A percentile compares a stretch with the other conserved stretches of the same genome.
These are phyloP conservation scores for Monoplex corrugatus DNA, from an alignment of 2,888 invertebrate species.

Conservation along the genomic window DNA sequence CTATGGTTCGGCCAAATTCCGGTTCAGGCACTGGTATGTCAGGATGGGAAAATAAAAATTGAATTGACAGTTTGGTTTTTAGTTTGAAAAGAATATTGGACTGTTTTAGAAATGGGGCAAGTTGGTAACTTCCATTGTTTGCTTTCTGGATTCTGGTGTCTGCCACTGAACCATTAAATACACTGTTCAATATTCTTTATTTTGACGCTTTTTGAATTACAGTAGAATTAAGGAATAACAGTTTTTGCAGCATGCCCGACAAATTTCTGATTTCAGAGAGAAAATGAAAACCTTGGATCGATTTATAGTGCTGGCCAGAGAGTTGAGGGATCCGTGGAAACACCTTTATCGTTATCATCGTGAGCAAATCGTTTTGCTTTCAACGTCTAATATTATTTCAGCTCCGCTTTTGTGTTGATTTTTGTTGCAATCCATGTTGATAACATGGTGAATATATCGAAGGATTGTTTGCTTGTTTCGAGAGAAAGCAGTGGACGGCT, in stretches of 20 bases:
- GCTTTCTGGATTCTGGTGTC: background rate
- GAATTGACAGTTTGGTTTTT: too few relatives aligned
- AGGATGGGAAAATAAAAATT: too few relatives aligned
- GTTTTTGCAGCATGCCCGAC: background rate
- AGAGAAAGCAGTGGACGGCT: too few relatives aligned
- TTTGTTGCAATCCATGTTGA: too few relatives aligned
- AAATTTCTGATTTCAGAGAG: background rate
- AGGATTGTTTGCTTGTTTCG: too few relatives aligned
- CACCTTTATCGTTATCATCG: background rate
- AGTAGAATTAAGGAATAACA: background rate
- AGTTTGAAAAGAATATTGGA: too few relatives aligned
- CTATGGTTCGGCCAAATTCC: too few relatives aligned
- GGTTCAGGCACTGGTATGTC: too few relatives aligned
- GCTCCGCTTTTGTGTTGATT: background rate
- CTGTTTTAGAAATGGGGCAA: too few relatives aligned
- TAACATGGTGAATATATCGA: too few relatives aligned
- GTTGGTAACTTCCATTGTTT: too few relatives aligned
- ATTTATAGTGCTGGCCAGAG: background rate
- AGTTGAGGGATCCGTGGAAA: background rate
- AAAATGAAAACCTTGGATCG: background rate
- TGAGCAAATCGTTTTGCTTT: background rate
- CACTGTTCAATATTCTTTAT: constrained; percentile 1
- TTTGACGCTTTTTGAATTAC: constrained; percentile 1
- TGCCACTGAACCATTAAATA: too few relatives aligned
- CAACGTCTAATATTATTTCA: background rate